Evolutionary conservation across 2,888 invertebrate species (phyloP).

Genomic region (Ditula angustiorana): DNA sequence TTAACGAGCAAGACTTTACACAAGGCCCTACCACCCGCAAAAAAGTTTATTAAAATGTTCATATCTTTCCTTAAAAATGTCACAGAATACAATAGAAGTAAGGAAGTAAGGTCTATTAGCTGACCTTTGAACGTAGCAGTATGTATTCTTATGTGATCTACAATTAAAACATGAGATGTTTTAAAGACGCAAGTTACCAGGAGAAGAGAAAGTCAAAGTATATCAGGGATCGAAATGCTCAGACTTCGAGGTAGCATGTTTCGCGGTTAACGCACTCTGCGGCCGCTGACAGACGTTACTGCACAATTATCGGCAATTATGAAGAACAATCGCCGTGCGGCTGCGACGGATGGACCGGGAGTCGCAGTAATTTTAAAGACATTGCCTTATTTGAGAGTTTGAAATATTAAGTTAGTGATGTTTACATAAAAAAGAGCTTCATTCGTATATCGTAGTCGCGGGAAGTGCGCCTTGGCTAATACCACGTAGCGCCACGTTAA

Average conservation of each 20-base stretch:
- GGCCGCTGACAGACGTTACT: constrained; percentile 3
- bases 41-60: too few relatives aligned
- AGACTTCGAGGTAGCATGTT: constrained; percentile 4
- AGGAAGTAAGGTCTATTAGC: too few relatives aligned
- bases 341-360: constrained; percentile 21
- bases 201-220: constrained; percentile 6
- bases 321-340: constrained; percentile 20
- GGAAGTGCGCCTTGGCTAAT: too few relatives aligned
- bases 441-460: too few relatives aligned
- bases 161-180: not conserved
- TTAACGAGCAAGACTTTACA: too few relatives aligned
- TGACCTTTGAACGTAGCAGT: not conserved
- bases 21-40: too few relatives aligned
- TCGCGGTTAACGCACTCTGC: constrained; percentile 25
- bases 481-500: too few relatives aligned
- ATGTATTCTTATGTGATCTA: not conserved
- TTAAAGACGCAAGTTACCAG: not conserved
- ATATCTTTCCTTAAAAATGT: too few relatives aligned
- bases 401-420: too few relatives aligned
- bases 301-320: constrained; percentile 21
- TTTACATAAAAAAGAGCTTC: too few relatives aligned
- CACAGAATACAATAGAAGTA: too few relatives aligned
- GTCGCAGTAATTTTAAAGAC: not conserved
- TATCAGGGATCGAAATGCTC: constrained; percentile 10
- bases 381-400: too few relatives aligned